These are phyloP conservation scores for Orthonevra nobilis DNA, from an alignment of 2,888 invertebrate species.

Conservation along the genomic window DNA sequence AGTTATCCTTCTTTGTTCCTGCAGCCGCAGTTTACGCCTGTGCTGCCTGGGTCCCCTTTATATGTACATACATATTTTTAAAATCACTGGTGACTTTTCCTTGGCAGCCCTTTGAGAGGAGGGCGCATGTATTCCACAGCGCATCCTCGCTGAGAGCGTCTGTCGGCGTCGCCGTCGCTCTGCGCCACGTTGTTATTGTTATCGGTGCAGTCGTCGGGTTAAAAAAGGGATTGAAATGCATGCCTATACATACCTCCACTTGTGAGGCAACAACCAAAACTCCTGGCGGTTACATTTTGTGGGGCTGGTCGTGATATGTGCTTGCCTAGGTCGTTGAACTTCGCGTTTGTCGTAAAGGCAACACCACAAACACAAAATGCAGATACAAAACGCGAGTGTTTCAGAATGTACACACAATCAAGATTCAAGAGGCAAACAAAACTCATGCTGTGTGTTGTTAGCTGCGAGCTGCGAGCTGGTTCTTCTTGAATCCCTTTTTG, in stretches of 20 bases:
- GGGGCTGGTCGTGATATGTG: conserved; percentile 21
- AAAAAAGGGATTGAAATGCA: conserved; percentile 34
- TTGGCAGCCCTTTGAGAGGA: conserved; percentile 45
- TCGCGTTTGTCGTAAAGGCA: conserved; percentile 19
- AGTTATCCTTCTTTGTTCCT: conserved; percentile 67
- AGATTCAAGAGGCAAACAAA: conserved; percentile 31
- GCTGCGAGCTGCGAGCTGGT: conserved; percentile 22
- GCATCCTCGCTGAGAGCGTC: too few relatives aligned
- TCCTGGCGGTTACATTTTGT: conserved; percentile 43
- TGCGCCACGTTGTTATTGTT: background rate
- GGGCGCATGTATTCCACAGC: conserved; percentile 10
- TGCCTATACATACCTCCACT: conserved; percentile 2
- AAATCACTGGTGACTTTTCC: conserved; percentile 42
- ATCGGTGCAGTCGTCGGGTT: conserved; percentile 25
- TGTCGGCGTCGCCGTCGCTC: conserved; percentile 13
- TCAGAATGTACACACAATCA: conserved; percentile 30
- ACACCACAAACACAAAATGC: conserved; percentile 9
- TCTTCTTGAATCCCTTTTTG: conserved; percentile 32
- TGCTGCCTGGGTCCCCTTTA: conserved; percentile 48
- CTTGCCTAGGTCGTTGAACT: conserved; percentile 47
- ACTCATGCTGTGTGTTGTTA: conserved; percentile 18
- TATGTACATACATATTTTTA: too few relatives aligned
- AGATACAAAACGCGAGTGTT: background rate
- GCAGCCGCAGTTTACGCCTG: too few relatives aligned
- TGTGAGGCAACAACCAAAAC: conserved; percentile 15